Evolutionary conservation across 2,888 invertebrate species (phyloP).

Genomic region (Aspidapion aeneum): DNA sequence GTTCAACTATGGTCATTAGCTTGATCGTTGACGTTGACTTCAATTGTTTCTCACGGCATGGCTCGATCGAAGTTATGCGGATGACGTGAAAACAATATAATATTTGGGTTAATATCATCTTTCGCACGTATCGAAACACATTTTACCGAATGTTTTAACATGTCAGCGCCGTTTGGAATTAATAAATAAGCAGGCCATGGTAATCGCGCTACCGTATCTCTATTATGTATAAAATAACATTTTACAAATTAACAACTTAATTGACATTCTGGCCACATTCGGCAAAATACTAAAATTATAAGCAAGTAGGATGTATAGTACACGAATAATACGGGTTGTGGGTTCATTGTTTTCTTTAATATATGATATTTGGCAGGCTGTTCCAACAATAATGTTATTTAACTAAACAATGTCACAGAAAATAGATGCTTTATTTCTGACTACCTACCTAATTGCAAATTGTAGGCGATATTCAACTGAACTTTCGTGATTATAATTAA

Average conservation of each 20-base stretch:
- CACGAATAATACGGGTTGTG: neutral
- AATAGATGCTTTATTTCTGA: no score
- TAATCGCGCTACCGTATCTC: neutral
- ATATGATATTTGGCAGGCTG: neutral
- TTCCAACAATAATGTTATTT: no score
- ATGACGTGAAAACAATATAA: neutral
- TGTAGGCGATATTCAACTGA: no score
- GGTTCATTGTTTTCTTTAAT: constrained; percentile 2
- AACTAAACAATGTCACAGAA: no score
- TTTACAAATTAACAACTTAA: neutral
- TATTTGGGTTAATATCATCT: neutral
- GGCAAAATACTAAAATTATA: constrained; percentile 1
- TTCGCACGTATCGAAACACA: neutral
- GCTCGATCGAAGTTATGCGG: neutral
- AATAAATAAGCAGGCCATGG: neutral
- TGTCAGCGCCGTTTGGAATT: neutral
- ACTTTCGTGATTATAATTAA: no score
- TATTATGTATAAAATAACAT: neutral
- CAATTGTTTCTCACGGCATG: neutral
- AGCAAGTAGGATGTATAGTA: no score
- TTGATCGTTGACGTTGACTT: no score
- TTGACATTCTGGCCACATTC: neutral
- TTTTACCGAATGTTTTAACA: neutral
- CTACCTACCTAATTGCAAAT: no score
- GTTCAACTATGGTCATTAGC: no score